Conservation (phyloP, 2,113 vertebrate genomes). For the Melanerpes aurifrons region DNA sequence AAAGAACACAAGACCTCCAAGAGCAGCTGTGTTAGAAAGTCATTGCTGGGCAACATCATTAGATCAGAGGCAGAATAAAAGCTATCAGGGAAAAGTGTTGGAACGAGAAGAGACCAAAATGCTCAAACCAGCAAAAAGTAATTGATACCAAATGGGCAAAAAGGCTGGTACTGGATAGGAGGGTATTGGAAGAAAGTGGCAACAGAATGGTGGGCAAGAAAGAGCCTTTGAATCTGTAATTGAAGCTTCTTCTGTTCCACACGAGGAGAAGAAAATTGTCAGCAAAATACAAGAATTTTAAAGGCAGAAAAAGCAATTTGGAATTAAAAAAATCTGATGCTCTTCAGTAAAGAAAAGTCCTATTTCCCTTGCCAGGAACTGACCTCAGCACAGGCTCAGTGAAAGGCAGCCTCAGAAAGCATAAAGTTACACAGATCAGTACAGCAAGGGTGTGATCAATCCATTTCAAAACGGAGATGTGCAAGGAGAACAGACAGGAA, state of each 20-base stretch:
- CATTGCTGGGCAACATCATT: not conserved
- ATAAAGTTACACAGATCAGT: not conserved
- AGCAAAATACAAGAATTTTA: not conserved
- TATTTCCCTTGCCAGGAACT: not conserved
- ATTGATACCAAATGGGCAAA: not conserved
- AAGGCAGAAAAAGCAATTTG: not conserved
- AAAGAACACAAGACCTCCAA: not conserved
- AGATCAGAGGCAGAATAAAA: not conserved
- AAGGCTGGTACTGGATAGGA: not conserved
- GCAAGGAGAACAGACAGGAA: not conserved
- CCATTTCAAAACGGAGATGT: not conserved
- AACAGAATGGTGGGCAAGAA: not conserved
- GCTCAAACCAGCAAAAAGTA: not conserved
- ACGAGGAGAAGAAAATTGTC: rapidly evolving
- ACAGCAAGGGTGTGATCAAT: not conserved
- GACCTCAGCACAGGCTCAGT: not conserved
- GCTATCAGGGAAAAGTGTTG: not conserved
- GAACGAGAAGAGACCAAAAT: not conserved
- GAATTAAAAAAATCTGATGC: not conserved
- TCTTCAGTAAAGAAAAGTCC: not conserved
- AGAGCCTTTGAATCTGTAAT: not conserved
- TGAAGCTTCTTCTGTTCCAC: not conserved
- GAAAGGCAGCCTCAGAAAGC: not conserved
- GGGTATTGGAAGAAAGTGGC: not conserved
- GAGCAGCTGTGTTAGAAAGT: not conserved